Conservation (phyloP, 2,113 vertebrate species). For the Haliaeetus leucogaster region DNA sequence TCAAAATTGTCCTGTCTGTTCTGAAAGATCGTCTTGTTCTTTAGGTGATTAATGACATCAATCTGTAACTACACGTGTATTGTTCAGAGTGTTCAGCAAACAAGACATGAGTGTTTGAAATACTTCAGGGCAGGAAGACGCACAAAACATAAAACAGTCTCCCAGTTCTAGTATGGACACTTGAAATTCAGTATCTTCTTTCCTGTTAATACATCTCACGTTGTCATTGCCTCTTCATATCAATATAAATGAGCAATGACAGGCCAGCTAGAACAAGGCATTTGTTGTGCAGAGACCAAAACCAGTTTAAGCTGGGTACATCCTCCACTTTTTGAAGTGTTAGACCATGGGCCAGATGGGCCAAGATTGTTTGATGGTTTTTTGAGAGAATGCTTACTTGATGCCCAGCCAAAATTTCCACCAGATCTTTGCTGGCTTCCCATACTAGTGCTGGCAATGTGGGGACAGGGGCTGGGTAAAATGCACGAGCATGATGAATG, state of each 20-base stretch:
- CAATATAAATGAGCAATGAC: not conserved
- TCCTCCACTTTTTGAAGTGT: not conserved
- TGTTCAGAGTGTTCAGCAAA: slow-evolving; percentile 64
- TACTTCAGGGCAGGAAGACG: slow-evolving; percentile 20
- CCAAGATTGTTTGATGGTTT: not conserved
- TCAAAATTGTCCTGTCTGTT: slow-evolving; percentile 53
- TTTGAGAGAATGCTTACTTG: not conserved
- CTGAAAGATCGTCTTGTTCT: slow-evolving; percentile 58
- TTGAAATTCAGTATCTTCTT: slow-evolving; percentile 31
- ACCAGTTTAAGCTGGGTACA: not conserved
- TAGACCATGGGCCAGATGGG: not conserved
- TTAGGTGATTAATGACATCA: slow-evolving; percentile 46
- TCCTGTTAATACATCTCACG: not conserved
- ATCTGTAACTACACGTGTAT: not conserved
- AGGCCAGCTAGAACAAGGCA: not conserved
- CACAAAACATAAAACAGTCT: not conserved
- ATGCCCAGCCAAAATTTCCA: not conserved
- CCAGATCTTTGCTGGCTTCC: not conserved
- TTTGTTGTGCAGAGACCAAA: not conserved
- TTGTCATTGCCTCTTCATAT: slow-evolving; percentile 3
- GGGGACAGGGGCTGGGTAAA: not conserved
- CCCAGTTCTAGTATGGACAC: not conserved
- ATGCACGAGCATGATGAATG: not conserved
- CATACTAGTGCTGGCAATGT: not conserved
- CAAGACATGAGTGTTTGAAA: slow-evolving; percentile 55